These are phyloP conservation scores for Sphenodon punctatus DNA, from an alignment of 2,797 vertebrate species.

Conservation along the genomic window DNA sequence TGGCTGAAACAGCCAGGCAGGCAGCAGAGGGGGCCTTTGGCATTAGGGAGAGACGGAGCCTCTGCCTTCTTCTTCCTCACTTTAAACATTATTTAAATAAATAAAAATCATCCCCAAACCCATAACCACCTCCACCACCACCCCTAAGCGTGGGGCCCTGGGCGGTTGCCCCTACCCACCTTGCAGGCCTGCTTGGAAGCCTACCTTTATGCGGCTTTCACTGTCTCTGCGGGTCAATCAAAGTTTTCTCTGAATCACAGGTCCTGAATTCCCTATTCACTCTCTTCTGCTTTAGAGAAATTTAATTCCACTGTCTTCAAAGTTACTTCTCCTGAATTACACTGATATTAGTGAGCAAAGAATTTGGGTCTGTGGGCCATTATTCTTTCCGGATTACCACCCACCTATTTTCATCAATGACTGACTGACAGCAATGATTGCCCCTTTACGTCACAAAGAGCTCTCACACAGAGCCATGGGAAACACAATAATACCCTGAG, in stretches of 20 bases:
- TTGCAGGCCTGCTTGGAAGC: background rate
- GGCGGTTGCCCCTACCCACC: too few relatives aligned
- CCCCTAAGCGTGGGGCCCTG: too few relatives aligned
- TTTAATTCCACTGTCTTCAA: background rate
- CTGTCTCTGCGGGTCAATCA: background rate
- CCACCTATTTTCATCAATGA: background rate
- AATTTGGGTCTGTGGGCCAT: background rate
- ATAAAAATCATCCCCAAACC: too few relatives aligned
- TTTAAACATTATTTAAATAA: too few relatives aligned
- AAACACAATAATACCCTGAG: background rate
- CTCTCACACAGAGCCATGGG: background rate
- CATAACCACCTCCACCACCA: too few relatives aligned
- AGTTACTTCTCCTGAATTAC: background rate
- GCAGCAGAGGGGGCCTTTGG: too few relatives aligned
- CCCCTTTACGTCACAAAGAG: fast-evolving
- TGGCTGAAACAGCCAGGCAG: too few relatives aligned
- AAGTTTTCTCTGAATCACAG: fast-evolving
- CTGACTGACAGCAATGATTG: background rate
- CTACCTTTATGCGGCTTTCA: background rate
- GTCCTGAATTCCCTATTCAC: background rate
- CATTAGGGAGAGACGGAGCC: too few relatives aligned
- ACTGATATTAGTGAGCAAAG: background rate
- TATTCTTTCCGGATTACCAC: background rate
- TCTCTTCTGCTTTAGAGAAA: background rate
- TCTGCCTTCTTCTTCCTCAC: too few relatives aligned